phyloP scores from a whole-genome alignment of 2,888 invertebrate species.

The Helleia helle region DNA sequence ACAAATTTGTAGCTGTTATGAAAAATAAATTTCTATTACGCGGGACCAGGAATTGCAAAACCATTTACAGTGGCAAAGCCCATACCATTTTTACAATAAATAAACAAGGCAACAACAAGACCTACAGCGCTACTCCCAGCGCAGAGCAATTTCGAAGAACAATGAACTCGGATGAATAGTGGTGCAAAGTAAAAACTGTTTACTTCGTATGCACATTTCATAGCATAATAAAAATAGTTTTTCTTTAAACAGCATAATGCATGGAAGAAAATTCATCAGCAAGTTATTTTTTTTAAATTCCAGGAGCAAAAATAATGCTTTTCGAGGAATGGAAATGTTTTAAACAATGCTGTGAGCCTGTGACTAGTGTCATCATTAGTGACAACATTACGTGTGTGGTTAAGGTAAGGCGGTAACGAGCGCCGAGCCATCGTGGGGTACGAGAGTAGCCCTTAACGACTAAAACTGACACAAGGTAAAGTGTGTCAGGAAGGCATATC shows the following conservation, averaged over 20 bases:
- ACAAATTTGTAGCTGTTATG: constrained; percentile 2
- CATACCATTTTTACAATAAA: constrained; percentile 18
- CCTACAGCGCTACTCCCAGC: constrained; percentile 53
- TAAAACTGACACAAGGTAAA: constrained; percentile 63
- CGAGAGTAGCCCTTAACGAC: constrained; percentile 55
- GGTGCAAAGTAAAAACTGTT: constrained; percentile 63
- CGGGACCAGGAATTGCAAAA: constrained; percentile 12
- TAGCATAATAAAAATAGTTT: constrained; percentile 35
- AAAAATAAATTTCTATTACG: constrained; percentile 10
- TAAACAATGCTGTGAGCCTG: constrained; percentile 8
- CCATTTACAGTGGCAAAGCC: constrained; percentile 2
- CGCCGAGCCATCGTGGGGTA: constrained; percentile 53
- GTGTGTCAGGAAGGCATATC: constrained; percentile 53
- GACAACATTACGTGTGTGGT: constrained; percentile 39
- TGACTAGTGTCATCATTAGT: constrained; percentile 52
- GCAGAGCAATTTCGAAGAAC: constrained; percentile 67
- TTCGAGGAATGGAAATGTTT: constrained; percentile 10
- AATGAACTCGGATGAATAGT: constrained; percentile 63
- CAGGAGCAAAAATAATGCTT: constrained; percentile 1
- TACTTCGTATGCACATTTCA: constrained; percentile 60
- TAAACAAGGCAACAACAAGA: constrained; percentile 30
- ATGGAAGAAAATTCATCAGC: constrained; percentile 13
- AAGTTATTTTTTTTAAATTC: neutral
- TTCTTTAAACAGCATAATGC: constrained; percentile 8
- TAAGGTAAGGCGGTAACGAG: constrained; percentile 68